Base-by-base conservation (phyloP, 1,140 invertebrate genomes). In the Protaetia brevitarsis region DNA sequence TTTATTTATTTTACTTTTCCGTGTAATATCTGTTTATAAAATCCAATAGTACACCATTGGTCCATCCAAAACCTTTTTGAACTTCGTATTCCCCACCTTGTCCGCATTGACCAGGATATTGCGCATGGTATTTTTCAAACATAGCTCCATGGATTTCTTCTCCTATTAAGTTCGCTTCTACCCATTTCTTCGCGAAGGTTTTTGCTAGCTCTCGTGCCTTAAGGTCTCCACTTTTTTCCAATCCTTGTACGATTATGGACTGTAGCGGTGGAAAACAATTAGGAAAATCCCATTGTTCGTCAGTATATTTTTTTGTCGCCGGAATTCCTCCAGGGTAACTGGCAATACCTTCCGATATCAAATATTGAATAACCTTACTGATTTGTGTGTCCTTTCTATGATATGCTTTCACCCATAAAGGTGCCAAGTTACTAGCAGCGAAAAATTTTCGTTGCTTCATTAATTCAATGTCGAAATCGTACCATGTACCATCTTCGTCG, bases 11-110 rank as follows among this genome's bases (percentile, higher is more conserved):
- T n/a, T n/a, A n/a, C n/a, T n/a, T 2, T 34, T 23, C 19, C 11
- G 41, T 51, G 19, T 70, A 70, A 62, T 62, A 66, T 26, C 19
- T 60, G 23, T 66, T 45, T 16, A 66, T 61, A 63, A 66, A 66
- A 27, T 66, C 21, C 26, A 66, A 29, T 34, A 29, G 37, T 34
- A 95, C 88, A 1, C 95, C 95, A 77, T 97, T 97, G 0, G 92
- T 92, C 95, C 95, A 98, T 2, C 95, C 95, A 76, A 98, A 98
- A 10, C 95, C 95, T 11, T 86, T 84, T 77, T 97, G 93, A 0
- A 95, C 90, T 0, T 80, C 81, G 76, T 97, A 97, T 79, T 98
- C 96, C 0, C 95, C 95, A 0, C 95, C 95, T 5, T 88, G 87
- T 0, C 94, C 95, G 34, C 86, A 85, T 23, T 83, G 79, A 2